Percentiles rank a stretch among this genome's conserved stretches.
These are phyloP conservation scores for Varecia variegata DNA, from an alignment of 2,797 vertebrate genomes.

Conservation along the genomic window DNA sequence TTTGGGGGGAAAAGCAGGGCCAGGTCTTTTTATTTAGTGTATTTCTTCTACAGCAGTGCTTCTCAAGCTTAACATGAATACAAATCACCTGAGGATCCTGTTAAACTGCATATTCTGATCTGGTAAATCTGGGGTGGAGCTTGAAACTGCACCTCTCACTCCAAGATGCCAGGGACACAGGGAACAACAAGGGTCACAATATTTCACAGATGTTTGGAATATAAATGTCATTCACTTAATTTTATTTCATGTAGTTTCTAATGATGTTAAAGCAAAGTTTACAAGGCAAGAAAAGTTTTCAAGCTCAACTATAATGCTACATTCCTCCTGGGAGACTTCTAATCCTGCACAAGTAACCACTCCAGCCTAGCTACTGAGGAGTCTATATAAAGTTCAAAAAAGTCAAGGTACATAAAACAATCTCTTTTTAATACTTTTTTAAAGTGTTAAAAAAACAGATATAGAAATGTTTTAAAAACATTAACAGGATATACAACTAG, in stretches of 20 bases:
- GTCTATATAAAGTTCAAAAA: not conserved
- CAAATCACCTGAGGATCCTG: not conserved
- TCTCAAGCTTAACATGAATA: conserved; percentile 4
- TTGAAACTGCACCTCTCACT: not conserved
- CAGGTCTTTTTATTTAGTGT: not conserved
- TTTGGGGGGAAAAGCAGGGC: not conserved
- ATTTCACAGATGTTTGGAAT: not conserved
- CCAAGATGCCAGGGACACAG: not conserved
- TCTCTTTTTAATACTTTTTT: not conserved
- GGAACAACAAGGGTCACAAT: not conserved
- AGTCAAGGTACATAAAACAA: not conserved
- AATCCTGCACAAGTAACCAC: not conserved
- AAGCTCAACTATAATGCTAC: not conserved
- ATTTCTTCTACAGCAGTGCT: not conserved
- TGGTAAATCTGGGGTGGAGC: not conserved
- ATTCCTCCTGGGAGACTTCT: not conserved
- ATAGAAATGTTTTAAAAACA: not conserved
- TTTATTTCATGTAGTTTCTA: conserved; percentile 40
- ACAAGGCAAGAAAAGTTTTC: not conserved
- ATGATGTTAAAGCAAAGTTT: not conserved
- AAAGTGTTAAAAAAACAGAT: not conserved
- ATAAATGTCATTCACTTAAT: not conserved
- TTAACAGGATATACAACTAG: not conserved
- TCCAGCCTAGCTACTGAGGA: not conserved
- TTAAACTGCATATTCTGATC: conserved; percentile 34